Evolutionary conservation across 2,113 vertebrate genomes (phyloP).

Genomic region (Epinephelus cyanopodus): DNA sequence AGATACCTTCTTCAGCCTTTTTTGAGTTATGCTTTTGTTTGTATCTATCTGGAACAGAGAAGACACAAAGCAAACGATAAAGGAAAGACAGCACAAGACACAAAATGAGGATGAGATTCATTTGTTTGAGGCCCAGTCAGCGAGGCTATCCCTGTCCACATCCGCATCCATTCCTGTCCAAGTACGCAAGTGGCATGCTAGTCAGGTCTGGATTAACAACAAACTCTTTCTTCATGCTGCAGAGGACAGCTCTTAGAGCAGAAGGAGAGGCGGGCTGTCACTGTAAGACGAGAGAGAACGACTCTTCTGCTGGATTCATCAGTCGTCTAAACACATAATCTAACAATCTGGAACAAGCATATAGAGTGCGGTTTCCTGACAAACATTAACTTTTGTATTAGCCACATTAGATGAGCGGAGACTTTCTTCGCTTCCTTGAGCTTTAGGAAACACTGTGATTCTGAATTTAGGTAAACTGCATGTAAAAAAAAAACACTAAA

Average conservation of each 20-base stretch:
- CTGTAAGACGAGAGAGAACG: conserved; percentile 29
- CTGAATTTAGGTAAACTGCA: not conserved
- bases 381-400: not conserved
- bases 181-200: conserved; percentile 72
- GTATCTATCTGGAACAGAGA: conserved; percentile 93
- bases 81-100: conserved; percentile 76
- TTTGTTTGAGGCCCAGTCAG: conserved; percentile 41
- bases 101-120: conserved; percentile 73
- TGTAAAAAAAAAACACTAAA: not conserved
- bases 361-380: not conserved
- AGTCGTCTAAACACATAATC: not conserved
- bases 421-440: not conserved
- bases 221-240: conserved; percentile 72
- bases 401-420: not conserved
- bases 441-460: not conserved
- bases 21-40: conserved; percentile 96
- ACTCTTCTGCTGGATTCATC: not conserved
- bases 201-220: conserved; percentile 67
- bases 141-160: conserved; percentile 35
- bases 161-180: conserved; percentile 50
- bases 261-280: conserved; percentile 26
- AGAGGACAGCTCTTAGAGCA: conserved; percentile 53
- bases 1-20: conserved; percentile 89
- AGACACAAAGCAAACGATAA: conserved; percentile 83
- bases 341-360: not conserved